phyloP scores from a whole-genome alignment of 2,888 invertebrate species.

The Tenodera sinensis region DNA sequence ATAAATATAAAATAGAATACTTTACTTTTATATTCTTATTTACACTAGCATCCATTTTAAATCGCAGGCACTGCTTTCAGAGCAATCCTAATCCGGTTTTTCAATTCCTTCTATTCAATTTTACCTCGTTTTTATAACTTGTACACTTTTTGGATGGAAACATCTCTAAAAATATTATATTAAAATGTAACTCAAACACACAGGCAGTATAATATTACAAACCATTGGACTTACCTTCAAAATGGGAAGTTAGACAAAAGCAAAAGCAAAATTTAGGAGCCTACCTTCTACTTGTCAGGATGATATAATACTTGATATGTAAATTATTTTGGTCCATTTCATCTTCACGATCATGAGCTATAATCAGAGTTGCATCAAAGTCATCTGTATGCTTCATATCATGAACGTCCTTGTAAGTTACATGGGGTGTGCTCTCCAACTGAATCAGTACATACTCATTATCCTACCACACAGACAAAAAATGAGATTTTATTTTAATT shows the following conservation, averaged over 20 bases:
- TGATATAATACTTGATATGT: slow-evolving; percentile 56
- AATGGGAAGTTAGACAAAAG: background rate
- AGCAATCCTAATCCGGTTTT: background rate
- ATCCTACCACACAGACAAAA: slow-evolving; percentile 34
- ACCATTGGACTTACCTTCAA: background rate
- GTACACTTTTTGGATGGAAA: background rate
- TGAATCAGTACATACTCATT: slow-evolving; percentile 63
- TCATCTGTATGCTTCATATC: slow-evolving; percentile 60
- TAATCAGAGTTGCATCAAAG: slow-evolving; percentile 64
- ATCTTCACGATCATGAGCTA: slow-evolving; percentile 51
- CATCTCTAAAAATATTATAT: background rate
- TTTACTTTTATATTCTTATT: too few species aligned
- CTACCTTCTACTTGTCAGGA: slow-evolving; percentile 56
- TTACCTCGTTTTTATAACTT: background rate
- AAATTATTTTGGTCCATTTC: slow-evolving; percentile 43
- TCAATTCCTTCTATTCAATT: background rate
- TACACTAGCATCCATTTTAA: too few species aligned
- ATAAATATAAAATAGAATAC: too few species aligned
- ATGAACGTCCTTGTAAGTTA: slow-evolving; percentile 57
- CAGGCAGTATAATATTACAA: background rate
- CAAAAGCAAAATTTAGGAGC: slow-evolving; percentile 19
- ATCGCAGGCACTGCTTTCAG: too few species aligned
- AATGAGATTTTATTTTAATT: background rate
- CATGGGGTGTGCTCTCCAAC: slow-evolving; percentile 53
- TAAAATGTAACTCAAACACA: background rate